Percentiles rank a stretch among this genome's conserved stretches.
These are phyloP conservation scores for Diorhabda sublineata DNA, from an alignment of 1,140 invertebrate genomes.

Conservation along the genomic window DNA sequence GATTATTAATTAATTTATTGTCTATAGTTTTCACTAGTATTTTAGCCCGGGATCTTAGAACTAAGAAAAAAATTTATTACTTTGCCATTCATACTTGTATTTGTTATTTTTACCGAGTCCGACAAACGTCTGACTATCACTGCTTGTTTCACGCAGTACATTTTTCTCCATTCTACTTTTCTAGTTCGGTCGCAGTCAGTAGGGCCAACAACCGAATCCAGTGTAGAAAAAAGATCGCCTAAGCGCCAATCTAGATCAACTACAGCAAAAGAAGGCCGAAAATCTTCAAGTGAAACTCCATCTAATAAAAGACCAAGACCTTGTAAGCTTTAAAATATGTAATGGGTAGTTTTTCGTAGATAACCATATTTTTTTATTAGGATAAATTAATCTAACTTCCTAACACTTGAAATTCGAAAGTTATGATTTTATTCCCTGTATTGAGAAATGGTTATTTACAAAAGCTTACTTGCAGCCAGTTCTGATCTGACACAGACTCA, in stretches of 20 bases:
- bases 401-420: no score
- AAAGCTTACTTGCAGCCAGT: neutral
- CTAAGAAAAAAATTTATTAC: no score
- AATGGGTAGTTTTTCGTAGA: no score
- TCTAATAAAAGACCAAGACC: constrained; percentile 57
- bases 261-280: constrained; percentile 51
- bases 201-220: constrained; percentile 53
- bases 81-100: no score
- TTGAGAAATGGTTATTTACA: no score
- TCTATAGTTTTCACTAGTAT: neutral
- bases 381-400: no score
- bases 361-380: no score
- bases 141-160: neutral
- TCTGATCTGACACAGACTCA: constrained; percentile 8
- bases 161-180: constrained; percentile 13
- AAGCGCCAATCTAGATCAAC: constrained; percentile 67
- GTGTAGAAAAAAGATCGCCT: constrained; percentile 63
- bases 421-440: no score
- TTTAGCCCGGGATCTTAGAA: no score
- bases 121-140: neutral
- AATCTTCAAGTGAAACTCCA: constrained; percentile 44
- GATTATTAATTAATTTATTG: neutral
- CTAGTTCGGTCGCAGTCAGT: constrained; percentile 67
- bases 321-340: constrained; percentile 52
- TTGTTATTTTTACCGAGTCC: no score